Evolutionary conservation across 1,140 invertebrate genomes (phyloP).

Genomic region (Zeugodacus cucurbitae): DNA sequence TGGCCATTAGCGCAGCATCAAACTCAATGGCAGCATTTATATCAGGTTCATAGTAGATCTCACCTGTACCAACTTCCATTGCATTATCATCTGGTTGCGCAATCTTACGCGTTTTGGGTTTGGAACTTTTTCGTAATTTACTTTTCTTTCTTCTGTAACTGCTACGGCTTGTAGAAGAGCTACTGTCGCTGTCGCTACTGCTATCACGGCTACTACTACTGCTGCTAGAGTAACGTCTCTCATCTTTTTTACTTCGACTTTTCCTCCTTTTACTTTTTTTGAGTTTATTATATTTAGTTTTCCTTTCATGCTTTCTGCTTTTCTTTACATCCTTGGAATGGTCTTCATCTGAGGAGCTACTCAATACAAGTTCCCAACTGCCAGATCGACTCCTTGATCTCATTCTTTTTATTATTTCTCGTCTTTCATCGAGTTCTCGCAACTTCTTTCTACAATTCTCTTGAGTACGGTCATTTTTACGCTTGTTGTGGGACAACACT

Average conservation of each 20-base stretch:
- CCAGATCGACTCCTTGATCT: not conserved
- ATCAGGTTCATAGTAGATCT: not conserved
- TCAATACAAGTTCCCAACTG: not conserved
- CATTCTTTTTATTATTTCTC: not conserved
- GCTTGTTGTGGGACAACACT: conserved; percentile 50
- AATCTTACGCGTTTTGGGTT: not conserved
- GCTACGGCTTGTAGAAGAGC: not conserved
- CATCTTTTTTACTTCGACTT: not conserved
- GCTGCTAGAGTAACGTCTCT: not conserved
- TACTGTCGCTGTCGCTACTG: not conserved
- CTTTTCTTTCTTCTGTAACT: not conserved
- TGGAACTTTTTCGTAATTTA: not conserved
- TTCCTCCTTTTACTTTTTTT: not conserved
- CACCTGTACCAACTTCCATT: not conserved
- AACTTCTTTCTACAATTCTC: conserved; percentile 37
- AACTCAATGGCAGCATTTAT: not conserved
- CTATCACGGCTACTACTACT: not conserved
- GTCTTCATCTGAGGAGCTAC: not conserved
- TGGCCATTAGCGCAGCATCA: not conserved
- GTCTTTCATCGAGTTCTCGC: conserved; percentile 38
- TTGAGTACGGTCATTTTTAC: conserved; percentile 41
- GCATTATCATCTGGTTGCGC: not conserved
- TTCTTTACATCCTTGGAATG: not conserved
- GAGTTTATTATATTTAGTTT: not conserved
- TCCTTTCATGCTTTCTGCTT: not conserved